A percentile compares a stretch with the other conserved stretches of the same genome.
Conservation (phyloP, 2,888 invertebrate species). For the Tipula confusa region DNA sequence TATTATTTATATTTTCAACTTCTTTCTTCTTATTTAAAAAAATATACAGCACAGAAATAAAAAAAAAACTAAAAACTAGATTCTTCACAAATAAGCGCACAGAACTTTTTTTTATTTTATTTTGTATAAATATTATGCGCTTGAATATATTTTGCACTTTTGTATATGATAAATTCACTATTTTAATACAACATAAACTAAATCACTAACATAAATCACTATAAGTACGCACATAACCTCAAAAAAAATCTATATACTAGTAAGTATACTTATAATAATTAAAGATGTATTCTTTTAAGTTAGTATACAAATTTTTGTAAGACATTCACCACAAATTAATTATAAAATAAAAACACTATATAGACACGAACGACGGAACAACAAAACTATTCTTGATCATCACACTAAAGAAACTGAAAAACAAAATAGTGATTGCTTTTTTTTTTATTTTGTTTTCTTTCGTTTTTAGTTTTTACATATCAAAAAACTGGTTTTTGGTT, state of each 20-base stretch:
- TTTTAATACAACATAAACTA: not conserved
- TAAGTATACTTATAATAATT: no score
- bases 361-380: not conserved
- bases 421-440: not conserved
- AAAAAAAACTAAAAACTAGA: not conserved
- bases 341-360: not conserved
- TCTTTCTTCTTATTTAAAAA: not conserved
- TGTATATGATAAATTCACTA: not conserved
- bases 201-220: not conserved
- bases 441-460: not conserved
- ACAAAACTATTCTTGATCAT: not conserved
- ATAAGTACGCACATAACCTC: not conserved
- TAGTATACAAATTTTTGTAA: not conserved
- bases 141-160: not conserved
- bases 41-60: not conserved
- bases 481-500: not conserved
- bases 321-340: constrained; percentile 9
- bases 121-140: no score
- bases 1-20: not conserved
- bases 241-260: not conserved
- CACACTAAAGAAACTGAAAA: not conserved
- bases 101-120: constrained; percentile 12
- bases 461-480: not conserved
- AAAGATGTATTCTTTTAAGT: no score
- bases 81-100: not conserved